Percentiles rank a stretch among this genome's conserved stretches.
phyloP scores from a whole-genome alignment of 1,140 invertebrate genomes.

The Eriosoma lanigerum region DNA sequence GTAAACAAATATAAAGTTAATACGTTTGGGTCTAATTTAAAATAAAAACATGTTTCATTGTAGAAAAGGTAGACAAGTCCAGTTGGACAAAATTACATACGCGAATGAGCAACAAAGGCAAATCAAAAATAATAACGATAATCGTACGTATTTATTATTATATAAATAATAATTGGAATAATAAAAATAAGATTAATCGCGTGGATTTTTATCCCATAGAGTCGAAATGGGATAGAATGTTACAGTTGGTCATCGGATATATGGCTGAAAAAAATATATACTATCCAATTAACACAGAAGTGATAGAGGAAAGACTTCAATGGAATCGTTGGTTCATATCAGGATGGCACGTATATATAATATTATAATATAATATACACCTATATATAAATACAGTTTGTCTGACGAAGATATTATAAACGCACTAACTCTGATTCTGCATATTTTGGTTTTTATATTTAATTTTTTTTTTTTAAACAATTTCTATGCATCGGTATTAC shows the following conservation, averaged over 20 bases:
- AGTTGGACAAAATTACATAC: background rate
- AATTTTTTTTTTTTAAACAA: too few species aligned
- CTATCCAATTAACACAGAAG: constrained; percentile 26
- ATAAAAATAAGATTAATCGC: background rate
- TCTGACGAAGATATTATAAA: too few species aligned
- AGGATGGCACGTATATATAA: constrained; percentile 39
- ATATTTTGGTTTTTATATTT: too few species aligned
- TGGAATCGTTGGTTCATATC: constrained; percentile 39
- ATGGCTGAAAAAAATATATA: constrained; percentile 13
- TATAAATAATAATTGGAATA: background rate
- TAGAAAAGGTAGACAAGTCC: background rate
- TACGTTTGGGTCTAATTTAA: background rate
- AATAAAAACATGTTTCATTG: background rate
- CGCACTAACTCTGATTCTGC: too few species aligned
- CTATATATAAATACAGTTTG: too few species aligned
- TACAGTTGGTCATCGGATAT: background rate
- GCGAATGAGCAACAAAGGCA: background rate
- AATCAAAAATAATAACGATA: background rate
- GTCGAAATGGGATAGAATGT: background rate
- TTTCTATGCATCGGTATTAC: too few species aligned
- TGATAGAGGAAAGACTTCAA: background rate
- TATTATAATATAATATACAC: too few species aligned
- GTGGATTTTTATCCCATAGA: background rate
- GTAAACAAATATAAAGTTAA: background rate
- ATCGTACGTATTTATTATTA: background rate